phyloP scores from a whole-genome alignment of 2,113 vertebrate species.

The Picathartes gymnocephalus region DNA sequence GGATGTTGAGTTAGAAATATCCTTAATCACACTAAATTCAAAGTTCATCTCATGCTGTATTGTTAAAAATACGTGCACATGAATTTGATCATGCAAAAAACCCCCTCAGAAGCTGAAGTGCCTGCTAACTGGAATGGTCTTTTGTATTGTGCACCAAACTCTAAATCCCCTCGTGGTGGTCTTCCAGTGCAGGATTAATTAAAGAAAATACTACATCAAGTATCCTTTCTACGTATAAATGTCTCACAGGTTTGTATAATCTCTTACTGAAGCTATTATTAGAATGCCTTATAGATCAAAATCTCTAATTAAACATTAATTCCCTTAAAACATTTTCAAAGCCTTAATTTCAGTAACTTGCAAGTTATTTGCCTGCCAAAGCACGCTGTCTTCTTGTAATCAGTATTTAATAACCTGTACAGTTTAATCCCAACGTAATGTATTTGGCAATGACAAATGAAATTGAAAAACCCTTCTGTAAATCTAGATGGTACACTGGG shows the following conservation, averaged over 20 bases:
- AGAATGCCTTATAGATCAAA: neutral
- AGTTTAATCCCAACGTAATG: neutral
- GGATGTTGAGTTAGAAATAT: neutral
- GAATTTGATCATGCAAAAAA: neutral
- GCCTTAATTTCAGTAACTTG: neutral
- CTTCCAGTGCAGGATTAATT: neutral
- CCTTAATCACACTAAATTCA: neutral
- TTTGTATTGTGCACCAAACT: neutral
- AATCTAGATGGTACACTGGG: neutral
- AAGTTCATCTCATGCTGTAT: neutral
- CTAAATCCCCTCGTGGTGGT: neutral
- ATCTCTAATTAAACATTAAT: constrained; percentile 41
- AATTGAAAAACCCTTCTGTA: neutral
- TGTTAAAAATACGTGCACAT: neutral
- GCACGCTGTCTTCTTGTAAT: neutral
- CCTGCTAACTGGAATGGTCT: neutral
- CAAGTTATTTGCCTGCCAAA: neutral
- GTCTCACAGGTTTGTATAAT: neutral
- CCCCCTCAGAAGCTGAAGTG: neutral
- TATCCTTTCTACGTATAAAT: neutral
- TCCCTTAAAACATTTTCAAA: constrained; percentile 21
- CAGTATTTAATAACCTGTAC: neutral
- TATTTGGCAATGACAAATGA: constrained; percentile 8
- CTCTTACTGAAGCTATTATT: neutral
- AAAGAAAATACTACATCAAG: neutral